Evolutionary conservation across 2,113 vertebrate genomes (phyloP), one percentile per base, ranked within the genome.

Genomic region (Blennius ocellaris): DNA sequence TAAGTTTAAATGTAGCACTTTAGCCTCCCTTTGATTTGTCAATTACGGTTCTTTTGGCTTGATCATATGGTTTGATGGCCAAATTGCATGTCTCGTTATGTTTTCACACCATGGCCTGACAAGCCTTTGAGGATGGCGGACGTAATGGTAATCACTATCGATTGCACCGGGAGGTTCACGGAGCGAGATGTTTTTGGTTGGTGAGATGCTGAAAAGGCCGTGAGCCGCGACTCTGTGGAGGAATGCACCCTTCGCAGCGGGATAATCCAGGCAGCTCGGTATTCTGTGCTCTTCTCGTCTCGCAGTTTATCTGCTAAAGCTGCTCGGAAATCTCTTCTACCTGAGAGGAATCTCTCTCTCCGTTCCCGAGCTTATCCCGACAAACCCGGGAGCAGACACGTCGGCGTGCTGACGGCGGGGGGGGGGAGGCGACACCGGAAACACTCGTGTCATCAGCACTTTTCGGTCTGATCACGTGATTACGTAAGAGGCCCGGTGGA

Each of bases 1-100:
- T 80, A 78, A 89, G 83, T 93, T 88, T 69, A 92, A 86, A 89
- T 85, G 86, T 86, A 90, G 81, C 87, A 88, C 81, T 92, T 92
- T 89, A 87, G 82, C 86, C 79, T 90, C 80, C 87, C 93, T 94
- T 94, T 93, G 92, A 94, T 93, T 93, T 93, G 91, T 90, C 93
- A 92, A 89, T 93, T 93, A 90, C 78, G 87, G 67, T 85, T 80
- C 86, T 88, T 85, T 91, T 90, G 89, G 89, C 86, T 90, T 81
- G 89, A 92, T 91, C 90, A 83, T 84, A 76, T 75, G 84, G 89
- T 89, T 88, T 89, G 90, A 92, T 92, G 85, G 86, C 84, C 83
- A 93, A 92, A 92, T 92, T 92, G 89, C 85, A 81, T 76, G 92
- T 92, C 91, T 89, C 78, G 76, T 90, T 91, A 81, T 90, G 90